Percentiles rank a stretch among this genome's conserved stretches.
phyloP scores from a whole-genome alignment of 2,113 vertebrate species.

The Mixornis gularis region DNA sequence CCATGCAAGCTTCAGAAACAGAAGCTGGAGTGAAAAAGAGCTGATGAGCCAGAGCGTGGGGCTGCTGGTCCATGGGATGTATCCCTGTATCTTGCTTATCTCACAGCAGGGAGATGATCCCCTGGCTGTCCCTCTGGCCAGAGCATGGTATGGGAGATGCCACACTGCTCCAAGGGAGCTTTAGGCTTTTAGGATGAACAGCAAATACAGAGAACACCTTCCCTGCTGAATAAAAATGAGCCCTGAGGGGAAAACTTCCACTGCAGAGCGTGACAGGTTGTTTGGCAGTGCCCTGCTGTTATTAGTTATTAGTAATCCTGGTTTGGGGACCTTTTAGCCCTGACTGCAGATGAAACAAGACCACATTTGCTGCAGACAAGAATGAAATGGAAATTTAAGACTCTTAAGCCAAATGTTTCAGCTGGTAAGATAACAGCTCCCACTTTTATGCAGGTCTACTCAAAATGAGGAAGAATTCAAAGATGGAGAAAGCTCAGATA shows the following conservation, averaged over 20 bases:
- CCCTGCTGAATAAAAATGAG: background rate
- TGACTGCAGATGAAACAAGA: background rate
- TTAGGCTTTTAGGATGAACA: background rate
- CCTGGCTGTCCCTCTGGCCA: background rate
- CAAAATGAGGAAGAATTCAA: background rate
- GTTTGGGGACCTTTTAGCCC: background rate
- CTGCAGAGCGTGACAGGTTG: background rate
- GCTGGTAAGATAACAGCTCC: background rate
- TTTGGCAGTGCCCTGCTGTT: background rate
- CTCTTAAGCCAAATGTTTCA: background rate
- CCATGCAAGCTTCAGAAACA: background rate
- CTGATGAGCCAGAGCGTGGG: fast-evolving
- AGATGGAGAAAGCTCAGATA: background rate
- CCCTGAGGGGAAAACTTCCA: background rate
- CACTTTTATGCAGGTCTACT: background rate
- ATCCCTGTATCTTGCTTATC: background rate
- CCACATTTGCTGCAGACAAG: background rate
- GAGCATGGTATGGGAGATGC: background rate
- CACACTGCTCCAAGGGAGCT: background rate
- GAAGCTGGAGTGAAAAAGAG: background rate
- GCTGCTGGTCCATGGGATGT: background rate
- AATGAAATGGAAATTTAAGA: background rate
- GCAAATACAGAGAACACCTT: background rate
- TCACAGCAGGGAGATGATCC: background rate
- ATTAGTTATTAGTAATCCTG: background rate